phyloP scores from a whole-genome alignment of 2,113 vertebrate genomes.

The Aegithalos caudatus region DNA sequence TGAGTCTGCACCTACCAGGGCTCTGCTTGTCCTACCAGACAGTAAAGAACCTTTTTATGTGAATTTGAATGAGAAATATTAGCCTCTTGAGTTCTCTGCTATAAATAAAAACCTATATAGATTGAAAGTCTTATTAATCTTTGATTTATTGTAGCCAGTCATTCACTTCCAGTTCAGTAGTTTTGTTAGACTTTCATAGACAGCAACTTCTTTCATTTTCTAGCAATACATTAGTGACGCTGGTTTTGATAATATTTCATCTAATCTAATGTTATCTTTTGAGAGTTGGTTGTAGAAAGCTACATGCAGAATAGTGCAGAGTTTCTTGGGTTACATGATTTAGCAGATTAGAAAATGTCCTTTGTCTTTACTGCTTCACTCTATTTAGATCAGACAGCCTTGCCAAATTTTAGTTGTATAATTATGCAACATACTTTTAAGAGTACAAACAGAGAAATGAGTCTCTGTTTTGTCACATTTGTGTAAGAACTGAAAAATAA shows the following conservation, averaged over 20 bases:
- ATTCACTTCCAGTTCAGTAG: conserved; percentile 31
- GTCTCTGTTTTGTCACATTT: background rate
- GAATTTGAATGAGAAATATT: conserved; percentile 6
- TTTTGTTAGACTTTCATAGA: conserved; percentile 14
- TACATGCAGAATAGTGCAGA: background rate
- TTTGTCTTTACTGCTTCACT: background rate
- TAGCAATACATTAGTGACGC: background rate
- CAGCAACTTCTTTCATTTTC: conserved; percentile 30
- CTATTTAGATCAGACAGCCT: background rate
- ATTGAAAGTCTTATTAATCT: conserved; percentile 18
- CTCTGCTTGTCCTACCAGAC: background rate
- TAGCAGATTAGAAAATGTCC: background rate
- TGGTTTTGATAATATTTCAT: background rate
- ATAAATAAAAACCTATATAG: conserved; percentile 29
- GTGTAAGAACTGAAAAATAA: background rate
- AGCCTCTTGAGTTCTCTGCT: background rate
- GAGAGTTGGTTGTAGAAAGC: background rate
- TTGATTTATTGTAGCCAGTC: conserved; percentile 19
- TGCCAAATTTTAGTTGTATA: background rate
- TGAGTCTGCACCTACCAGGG: background rate
- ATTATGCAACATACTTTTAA: background rate
- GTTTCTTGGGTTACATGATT: background rate
- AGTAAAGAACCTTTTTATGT: background rate
- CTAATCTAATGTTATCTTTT: conserved; percentile 7
- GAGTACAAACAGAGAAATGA: background rate